Evolutionary conservation across 64 coral and sea anemone species (phyloP).

Genomic region (Porites australiensis): DNA sequence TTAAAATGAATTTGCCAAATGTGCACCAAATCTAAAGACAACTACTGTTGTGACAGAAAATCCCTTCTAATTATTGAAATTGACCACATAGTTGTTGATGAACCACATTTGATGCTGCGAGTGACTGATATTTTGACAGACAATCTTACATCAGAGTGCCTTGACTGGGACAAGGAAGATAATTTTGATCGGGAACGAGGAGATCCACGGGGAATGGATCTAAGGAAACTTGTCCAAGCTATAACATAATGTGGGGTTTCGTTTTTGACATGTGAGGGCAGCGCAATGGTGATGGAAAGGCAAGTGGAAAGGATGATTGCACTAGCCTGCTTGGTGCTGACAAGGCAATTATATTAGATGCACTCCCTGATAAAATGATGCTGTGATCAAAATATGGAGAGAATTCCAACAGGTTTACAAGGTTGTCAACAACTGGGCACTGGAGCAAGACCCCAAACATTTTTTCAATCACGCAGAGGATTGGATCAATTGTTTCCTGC

Average conservation of each 20-base stretch:
- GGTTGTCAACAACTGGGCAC: not conserved
- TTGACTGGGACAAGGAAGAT: conserved; percentile 32
- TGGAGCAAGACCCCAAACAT: not conserved
- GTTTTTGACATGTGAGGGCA: conserved; percentile 47
- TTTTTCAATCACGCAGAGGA: conserved; percentile 12
- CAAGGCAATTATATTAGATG: conserved; percentile 27
- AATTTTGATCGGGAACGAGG: not conserved
- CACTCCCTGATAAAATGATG: conserved; percentile 23
- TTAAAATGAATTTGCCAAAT: too few relatives aligned
- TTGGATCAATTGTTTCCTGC: conserved; percentile 6
- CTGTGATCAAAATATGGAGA: conserved; percentile 8
- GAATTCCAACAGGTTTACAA: conserved; percentile 25
- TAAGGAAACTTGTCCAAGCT: not conserved
- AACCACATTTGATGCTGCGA: conserved; percentile 23
- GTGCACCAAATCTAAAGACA: conserved; percentile 6
- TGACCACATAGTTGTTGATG: conserved; percentile 23
- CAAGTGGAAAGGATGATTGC: conserved; percentile 25
- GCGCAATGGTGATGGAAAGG: conserved; percentile 31
- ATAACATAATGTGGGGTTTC: conserved; percentile 53
- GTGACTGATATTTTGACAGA: conserved; percentile 25
- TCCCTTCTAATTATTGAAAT: conserved; percentile 14
- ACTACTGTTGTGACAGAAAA: conserved; percentile 43
- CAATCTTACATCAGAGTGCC: conserved; percentile 6
- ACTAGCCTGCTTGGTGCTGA: conserved; percentile 45
- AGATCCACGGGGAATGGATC: not conserved